phyloP scores from a whole-genome alignment of 2,797 vertebrate genomes.

The Pipistrellus nathusii region DNA sequence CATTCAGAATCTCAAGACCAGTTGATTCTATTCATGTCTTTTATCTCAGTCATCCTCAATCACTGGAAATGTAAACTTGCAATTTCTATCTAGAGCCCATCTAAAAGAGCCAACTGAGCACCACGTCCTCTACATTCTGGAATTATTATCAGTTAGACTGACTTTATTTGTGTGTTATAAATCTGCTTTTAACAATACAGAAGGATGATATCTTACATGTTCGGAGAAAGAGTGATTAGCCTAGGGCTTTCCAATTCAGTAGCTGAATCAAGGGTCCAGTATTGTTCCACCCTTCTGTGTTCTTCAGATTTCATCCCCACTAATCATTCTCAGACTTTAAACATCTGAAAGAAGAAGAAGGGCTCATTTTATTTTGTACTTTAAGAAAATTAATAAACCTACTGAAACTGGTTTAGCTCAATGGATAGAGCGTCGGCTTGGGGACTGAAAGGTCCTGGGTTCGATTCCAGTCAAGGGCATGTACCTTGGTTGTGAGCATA shows the following conservation, averaged over 20 bases:
- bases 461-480: no score
- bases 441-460: no score
- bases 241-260: background rate
- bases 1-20: conserved; percentile 54
- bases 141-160: background rate
- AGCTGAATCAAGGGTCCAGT: background rate
- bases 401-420: no score
- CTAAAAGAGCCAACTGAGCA: background rate
- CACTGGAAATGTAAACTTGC: background rate
- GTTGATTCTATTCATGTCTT: conserved; percentile 29
- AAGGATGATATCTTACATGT: background rate
- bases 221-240: background rate
- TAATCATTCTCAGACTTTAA: background rate
- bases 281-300: background rate
- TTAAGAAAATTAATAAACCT: background rate
- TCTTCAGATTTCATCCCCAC: background rate
- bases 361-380: background rate
- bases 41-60: background rate
- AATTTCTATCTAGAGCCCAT: background rate
- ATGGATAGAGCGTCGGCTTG: no score
- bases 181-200: background rate
- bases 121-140: background rate
- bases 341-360: background rate
- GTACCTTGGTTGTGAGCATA: no score
- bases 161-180: conserved; percentile 16